A percentile compares a stretch with the other conserved stretches of the same genome.
Evolutionary conservation across 2,888 invertebrate species (phyloP).

Genomic region (Idaea straminata): DNA sequence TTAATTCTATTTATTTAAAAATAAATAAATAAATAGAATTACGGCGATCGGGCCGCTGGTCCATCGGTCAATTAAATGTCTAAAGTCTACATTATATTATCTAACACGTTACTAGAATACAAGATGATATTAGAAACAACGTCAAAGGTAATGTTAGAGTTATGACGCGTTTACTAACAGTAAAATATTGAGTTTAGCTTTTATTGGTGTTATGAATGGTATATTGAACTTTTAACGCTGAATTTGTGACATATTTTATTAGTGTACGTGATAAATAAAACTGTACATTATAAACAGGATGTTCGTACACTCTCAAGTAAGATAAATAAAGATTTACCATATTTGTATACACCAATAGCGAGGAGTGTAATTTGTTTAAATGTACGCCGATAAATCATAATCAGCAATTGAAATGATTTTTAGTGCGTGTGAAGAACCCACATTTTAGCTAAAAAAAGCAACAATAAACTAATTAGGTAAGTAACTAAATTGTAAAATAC

Average conservation of each 20-base stretch:
- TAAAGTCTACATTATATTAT: background rate
- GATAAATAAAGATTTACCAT: background rate
- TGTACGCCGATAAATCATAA: no score
- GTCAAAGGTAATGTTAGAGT: conserved; percentile 1
- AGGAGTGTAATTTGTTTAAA: background rate
- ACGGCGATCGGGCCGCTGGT: background rate
- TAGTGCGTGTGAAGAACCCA: no score
- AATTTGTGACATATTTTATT: background rate
- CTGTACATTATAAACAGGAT: background rate
- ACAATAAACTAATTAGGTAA: no score
- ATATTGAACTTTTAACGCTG: background rate
- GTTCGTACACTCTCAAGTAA: background rate
- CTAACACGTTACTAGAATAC: background rate
- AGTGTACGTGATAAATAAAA: background rate
- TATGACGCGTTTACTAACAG: background rate
- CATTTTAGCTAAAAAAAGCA: no score
- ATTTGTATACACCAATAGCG: background rate
- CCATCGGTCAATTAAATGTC: background rate
- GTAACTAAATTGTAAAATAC: no score
- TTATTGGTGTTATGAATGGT: background rate
- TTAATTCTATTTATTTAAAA: no score
- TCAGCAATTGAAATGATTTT: no score
- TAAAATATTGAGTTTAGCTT: background rate
- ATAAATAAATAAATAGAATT: no score
- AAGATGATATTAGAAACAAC: background rate